These are phyloP conservation scores for Maconellicoccus hirsutus DNA, from an alignment of 1,140 invertebrate species.

Conservation along the genomic window DNA sequence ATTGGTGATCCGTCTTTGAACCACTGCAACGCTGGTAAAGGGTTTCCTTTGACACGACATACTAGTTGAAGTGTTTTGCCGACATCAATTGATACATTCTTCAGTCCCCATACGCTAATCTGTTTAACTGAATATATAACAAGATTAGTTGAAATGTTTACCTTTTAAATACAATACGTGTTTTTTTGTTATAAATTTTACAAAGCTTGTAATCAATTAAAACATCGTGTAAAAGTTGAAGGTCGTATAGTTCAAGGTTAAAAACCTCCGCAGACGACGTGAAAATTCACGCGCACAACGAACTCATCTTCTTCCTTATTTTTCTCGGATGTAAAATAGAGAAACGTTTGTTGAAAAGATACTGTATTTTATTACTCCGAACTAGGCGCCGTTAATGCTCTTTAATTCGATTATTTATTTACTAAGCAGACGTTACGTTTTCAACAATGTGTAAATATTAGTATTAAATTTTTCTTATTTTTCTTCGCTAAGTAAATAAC, in stretches of 20 bases:
- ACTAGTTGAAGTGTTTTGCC: slow-evolving; percentile 31
- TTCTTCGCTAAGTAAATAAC: not conserved
- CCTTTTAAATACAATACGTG: not conserved
- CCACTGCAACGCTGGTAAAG: slow-evolving; percentile 33
- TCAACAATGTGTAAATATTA: slow-evolving; percentile 10
- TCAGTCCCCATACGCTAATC: slow-evolving; percentile 32
- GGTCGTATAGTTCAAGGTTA: slow-evolving; percentile 1
- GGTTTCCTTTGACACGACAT: slow-evolving; percentile 33
- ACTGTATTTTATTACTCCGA: not conserved
- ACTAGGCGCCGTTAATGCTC: not conserved
- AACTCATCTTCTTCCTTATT: no score
- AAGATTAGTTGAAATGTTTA: slow-evolving; percentile 15
- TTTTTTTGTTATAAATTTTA: not conserved
- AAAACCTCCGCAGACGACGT: not conserved
- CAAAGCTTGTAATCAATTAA: not conserved
- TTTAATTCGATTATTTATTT: slow-evolving; percentile 10
- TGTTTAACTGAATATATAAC: slow-evolving; percentile 31
- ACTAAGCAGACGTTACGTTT: not conserved
- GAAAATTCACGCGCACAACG: no score
- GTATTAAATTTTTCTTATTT: not conserved
- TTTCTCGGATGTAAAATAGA: no score
- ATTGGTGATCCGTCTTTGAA: slow-evolving; percentile 33
- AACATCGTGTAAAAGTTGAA: not conserved
- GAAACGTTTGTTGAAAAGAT: no score
- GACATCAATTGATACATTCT: slow-evolving; percentile 31